phyloP scores from a whole-genome alignment of 2,113 vertebrate species.

The Heterochromis multidens region DNA sequence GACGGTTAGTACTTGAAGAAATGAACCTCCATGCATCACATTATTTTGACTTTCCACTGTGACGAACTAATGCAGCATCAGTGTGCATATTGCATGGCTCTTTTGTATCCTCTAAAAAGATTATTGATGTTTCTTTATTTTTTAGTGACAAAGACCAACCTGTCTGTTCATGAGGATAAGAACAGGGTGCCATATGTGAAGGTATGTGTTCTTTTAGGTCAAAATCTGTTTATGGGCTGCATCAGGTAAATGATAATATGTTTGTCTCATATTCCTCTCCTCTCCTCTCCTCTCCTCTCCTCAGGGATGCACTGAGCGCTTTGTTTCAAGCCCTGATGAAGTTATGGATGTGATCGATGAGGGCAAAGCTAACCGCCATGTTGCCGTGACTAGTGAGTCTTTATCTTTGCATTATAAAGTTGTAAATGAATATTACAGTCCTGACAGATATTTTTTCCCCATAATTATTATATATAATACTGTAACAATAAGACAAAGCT shows the following conservation, averaged over 20 bases:
- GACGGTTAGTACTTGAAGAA: constrained; percentile 78
- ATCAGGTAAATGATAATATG: background rate
- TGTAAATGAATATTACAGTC: background rate
- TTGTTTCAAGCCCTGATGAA: constrained; percentile 90
- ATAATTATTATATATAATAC: background rate
- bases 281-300: background rate
- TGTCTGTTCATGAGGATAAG: constrained; percentile 90
- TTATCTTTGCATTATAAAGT: background rate
- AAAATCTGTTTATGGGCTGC: background rate
- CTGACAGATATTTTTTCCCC: background rate
- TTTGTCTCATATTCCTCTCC: background rate
- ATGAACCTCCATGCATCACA: background rate
- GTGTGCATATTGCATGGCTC: background rate
- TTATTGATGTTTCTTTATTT: background rate
- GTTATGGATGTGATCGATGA: constrained; percentile 90
- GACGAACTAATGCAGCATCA: background rate
- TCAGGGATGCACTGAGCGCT: constrained; percentile 90
- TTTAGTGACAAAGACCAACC: constrained; percentile 89
- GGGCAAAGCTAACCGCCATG: constrained; percentile 87
- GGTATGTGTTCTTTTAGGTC: constrained; percentile 62
- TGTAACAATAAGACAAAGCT: background rate
- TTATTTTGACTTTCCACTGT: background rate
- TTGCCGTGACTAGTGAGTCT: constrained; percentile 89
- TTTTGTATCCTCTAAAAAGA: background rate
- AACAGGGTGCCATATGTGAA: constrained; percentile 89